Conservation (phyloP, 2,113 vertebrate genomes). For the Addax nasomaculatus region DNA sequence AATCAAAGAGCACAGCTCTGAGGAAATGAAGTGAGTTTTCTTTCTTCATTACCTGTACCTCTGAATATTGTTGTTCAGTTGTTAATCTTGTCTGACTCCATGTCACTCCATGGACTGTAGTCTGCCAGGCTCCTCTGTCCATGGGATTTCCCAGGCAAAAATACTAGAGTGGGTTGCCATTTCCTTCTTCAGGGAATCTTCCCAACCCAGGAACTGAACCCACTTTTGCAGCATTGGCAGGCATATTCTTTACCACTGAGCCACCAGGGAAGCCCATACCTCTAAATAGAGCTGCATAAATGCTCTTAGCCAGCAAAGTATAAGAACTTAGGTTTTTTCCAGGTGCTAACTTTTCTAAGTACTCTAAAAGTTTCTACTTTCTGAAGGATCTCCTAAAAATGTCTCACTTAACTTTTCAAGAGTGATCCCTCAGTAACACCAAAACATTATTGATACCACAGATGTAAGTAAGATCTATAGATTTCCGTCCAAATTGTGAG, state of each 20-base stretch:
- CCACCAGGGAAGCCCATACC: background rate
- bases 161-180: background rate
- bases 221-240: background rate
- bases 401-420: slow-evolving; percentile 8
- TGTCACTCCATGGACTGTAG: background rate
- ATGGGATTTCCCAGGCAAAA: background rate
- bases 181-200: background rate
- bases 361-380: slow-evolving; percentile 38
- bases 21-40: background rate
- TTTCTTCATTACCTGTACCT: background rate
- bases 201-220: background rate
- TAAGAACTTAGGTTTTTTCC: slow-evolving; percentile 9
- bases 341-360: slow-evolving; percentile 29
- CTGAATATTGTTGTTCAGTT: background rate
- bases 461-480: background rate
- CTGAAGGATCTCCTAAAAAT: slow-evolving; percentile 56
- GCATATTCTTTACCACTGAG: background rate
- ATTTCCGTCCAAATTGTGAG: background rate
- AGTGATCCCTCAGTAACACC: background rate
- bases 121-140: background rate
- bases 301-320: background rate
- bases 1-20: background rate
- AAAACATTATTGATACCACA: background rate
- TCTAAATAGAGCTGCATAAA: background rate
- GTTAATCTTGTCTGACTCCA: background rate